Evolutionary conservation across 2,113 vertebrate genomes (phyloP).

Genomic region (Lasiurus borealis): DNA sequence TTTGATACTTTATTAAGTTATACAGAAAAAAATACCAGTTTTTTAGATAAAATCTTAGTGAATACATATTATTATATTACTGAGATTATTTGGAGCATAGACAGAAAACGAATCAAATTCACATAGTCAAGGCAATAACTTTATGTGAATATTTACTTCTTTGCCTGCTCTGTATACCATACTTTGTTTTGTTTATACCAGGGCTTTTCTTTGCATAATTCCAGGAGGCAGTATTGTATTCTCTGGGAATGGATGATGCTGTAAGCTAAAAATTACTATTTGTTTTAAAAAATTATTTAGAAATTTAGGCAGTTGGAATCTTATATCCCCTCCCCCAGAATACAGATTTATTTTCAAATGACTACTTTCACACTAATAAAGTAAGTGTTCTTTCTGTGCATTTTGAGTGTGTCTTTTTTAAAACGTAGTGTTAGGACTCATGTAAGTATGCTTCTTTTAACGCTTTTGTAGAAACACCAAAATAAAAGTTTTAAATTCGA

Average conservation of each 20-base stretch:
- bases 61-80: neutral
- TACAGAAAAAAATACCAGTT: neutral
- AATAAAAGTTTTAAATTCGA: neutral
- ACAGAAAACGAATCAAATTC: neutral
- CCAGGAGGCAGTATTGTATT: too few relatives aligned
- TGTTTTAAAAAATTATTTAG: neutral
- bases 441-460: neutral
- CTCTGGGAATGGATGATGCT: neutral
- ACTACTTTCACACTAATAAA: neutral
- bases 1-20: neutral
- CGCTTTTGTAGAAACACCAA: neutral
- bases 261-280: neutral
- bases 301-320: neutral
- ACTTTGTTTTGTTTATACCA: neutral
- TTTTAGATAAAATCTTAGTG: neutral
- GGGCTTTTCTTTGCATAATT: neutral
- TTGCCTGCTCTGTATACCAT: neutral
- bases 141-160: neutral
- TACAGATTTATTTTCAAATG: neutral
- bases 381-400: neutral
- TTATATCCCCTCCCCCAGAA: neutral
- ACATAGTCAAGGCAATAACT: neutral
- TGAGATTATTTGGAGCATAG: neutral
- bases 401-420: neutral
- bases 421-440: neutral